phyloP scores from a whole-genome alignment of 2,797 vertebrate genomes.

The Cossypha heuglini region DNA sequence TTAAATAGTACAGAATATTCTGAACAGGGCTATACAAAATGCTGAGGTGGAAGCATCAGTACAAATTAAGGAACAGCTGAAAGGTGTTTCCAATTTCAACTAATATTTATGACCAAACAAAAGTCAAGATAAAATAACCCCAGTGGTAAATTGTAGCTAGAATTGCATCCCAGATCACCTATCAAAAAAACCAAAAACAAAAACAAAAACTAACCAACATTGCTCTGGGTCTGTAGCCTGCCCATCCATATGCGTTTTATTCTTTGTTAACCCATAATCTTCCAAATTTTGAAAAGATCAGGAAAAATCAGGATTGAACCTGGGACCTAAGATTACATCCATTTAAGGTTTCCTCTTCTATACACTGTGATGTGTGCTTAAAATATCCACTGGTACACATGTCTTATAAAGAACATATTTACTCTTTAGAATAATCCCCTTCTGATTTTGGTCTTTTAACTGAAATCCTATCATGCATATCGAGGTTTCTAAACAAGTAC shows the following conservation, averaged over 20 bases:
- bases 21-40: not conserved
- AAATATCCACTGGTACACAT: not conserved
- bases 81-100: not conserved
- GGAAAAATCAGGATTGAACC: not conserved
- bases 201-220: too few relatives aligned
- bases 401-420: constrained; percentile 14
- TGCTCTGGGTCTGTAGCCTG: not conserved
- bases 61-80: not conserved
- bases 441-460: constrained; percentile 19
- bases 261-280: not conserved
- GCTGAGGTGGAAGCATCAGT: not conserved
- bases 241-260: not conserved
- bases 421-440: not conserved
- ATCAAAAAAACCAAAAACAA: not conserved
- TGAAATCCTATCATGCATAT: not conserved
- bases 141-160: not conserved
- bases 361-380: not conserved
- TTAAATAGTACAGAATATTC: not conserved
- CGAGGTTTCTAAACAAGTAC: not conserved
- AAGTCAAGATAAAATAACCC: not conserved
- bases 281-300: not conserved
- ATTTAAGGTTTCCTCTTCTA: not conserved
- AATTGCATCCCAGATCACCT: not conserved
- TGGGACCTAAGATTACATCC: not conserved
- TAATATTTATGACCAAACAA: not conserved